Evolutionary conservation across 2,113 vertebrate species (phyloP), one percentile per base, ranked within the genome.

Genomic region (Anhinga rufa): DNA sequence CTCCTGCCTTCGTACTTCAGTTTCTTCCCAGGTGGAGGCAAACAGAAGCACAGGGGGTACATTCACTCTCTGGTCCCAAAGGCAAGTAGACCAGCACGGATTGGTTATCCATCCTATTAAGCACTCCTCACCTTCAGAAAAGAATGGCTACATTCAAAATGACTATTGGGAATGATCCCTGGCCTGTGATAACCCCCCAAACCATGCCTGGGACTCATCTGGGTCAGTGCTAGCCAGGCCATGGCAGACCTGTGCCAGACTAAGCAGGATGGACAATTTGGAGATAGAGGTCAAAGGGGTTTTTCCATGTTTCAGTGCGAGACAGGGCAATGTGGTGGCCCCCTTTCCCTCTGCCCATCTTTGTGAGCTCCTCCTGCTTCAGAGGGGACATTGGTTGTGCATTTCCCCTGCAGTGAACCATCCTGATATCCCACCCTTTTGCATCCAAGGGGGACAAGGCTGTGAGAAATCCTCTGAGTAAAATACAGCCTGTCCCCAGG

Each of bases 311-410:
- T 88, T 38, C 58, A 17, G 0, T 14, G 25, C 32, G 22, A 70
- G 14, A 71, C 19, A 44, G 24, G 55, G 19, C 9, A 61, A 17
- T 0, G 1, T 4, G 4, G 3, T 38, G 4, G 36, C 25, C 12
- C 24, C 5, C 12, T 79, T 38, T 40, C 34, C 20, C 19, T 79
- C 34, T 3, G 3, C 20, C 26, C 17, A 10, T 29, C n/a, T 51
- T 68, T 91, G 26, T 46, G 17, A 66, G 2, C 9, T 86, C 17
- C 21, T 62, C 20, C 26, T 82, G 32, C 36, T 68, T 65, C 57
- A 65, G 6, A 55, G 24, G 1, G 1, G 14, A 28, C 10, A 44
- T 0, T 25, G 9, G 5, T 3, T 51, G 60, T 22, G 7, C 26
- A 34, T 68, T 71, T 86, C 4, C 12, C 7, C 32, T 22, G 6